Conservation (phyloP, 2,797 vertebrate species). For the Sylvilagus floridanus region DNA sequence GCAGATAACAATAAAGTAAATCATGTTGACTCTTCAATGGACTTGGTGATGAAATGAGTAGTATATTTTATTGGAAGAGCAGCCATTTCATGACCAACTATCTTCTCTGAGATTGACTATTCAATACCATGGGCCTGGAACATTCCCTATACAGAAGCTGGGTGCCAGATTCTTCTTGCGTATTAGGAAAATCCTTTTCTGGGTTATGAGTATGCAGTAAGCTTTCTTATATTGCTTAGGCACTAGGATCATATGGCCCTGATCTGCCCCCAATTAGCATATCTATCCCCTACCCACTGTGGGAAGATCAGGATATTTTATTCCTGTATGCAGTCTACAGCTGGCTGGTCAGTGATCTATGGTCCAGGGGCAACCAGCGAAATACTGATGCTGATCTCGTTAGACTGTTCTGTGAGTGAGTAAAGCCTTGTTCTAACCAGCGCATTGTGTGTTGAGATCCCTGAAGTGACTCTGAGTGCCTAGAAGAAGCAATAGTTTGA, state of each 20-base stretch:
- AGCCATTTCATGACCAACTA: no score
- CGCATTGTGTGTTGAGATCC: background rate
- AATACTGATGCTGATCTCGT: background rate
- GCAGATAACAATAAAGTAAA: background rate
- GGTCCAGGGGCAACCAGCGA: no score
- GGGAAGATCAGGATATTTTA: background rate
- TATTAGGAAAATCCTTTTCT: background rate
- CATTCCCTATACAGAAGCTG: background rate
- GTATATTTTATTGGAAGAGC: background rate
- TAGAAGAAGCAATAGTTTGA: background rate
- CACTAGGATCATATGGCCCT: fast-evolving
- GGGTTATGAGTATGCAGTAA: background rate
- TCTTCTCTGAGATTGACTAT: background rate
- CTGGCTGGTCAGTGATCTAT: background rate
- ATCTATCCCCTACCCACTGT: no score
- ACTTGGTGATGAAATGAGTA: background rate
- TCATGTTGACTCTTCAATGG: background rate
- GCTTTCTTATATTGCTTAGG: background rate
- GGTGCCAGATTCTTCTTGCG: background rate
- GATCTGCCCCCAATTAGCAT: background rate
- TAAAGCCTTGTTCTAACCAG: background rate
- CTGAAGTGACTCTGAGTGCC: background rate
- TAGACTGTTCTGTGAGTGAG: background rate
- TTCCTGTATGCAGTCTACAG: background rate
- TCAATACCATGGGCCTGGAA: background rate